These are phyloP conservation scores for Sthenelais limicola DNA, from an alignment of 2,888 invertebrate genomes.

Conservation along the genomic window DNA sequence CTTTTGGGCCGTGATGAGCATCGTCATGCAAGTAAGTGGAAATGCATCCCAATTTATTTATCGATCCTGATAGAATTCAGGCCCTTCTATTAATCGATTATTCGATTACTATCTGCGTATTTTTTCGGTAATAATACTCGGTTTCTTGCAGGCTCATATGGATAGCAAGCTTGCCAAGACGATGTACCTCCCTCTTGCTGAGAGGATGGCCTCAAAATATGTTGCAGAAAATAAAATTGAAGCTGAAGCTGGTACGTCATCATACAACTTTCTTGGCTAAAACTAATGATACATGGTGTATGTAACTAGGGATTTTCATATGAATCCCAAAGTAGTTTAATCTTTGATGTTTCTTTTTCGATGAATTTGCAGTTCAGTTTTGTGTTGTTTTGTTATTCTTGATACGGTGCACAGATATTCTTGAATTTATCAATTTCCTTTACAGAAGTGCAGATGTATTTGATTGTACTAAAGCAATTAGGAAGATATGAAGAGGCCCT, in stretches of 20 bases:
- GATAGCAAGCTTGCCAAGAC: slow-evolving; percentile 74
- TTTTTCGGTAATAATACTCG: no score
- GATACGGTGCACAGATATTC: no score
- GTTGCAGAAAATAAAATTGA: slow-evolving; percentile 89
- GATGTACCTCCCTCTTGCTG: slow-evolving; percentile 88
- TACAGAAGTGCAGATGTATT: slow-evolving; percentile 87
- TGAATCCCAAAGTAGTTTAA: no score
- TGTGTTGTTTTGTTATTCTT: not conserved
- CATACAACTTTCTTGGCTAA: slow-evolving; percentile 1
- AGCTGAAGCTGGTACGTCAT: slow-evolving; percentile 86
- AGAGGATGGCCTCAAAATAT: slow-evolving; percentile 93
- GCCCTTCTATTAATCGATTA: no score
- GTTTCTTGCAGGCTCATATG: slow-evolving; percentile 59
- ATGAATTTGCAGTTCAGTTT: no score
- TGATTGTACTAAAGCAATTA: slow-evolving; percentile 84
- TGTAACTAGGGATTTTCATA: not conserved
- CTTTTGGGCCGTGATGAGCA: slow-evolving; percentile 98
- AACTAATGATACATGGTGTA: not conserved
- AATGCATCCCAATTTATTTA: no score
- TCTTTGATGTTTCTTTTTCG: not conserved
- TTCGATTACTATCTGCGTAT: no score
- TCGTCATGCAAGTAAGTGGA: slow-evolving; percentile 86
- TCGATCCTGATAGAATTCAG: no score
- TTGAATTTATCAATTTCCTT: no score
- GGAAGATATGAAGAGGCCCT: slow-evolving; percentile 87